Evolutionary conservation across 2,888 invertebrate species (phyloP), one percentile per base, ranked within the genome.

Genomic region (Sipha maydis): DNA sequence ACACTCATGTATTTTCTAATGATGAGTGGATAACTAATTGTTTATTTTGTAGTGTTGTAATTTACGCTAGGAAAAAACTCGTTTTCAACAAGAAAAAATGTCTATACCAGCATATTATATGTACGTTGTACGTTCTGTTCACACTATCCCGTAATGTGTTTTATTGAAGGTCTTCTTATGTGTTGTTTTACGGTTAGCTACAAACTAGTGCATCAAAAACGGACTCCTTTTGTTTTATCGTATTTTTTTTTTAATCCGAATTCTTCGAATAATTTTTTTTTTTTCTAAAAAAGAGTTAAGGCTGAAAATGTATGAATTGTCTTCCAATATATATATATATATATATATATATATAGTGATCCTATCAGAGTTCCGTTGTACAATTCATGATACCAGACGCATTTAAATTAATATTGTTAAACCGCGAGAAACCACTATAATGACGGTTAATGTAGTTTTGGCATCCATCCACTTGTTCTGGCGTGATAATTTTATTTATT

Each of bases 401-500:
- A 73, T 38, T 38, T 61, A 75, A 84, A 75, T 75, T 56, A 76
- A 38, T 61, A 76, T 76, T 61, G 75, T 84, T 41, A 61, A 21
- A 56, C 41, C 38, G 56, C 61, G 75, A 84, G 75, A 77, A 77
- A 77, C 67, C 76, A 48, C 41, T 67, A n/a, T 69, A 85, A 85
- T 67, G 76, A 85, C 41, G 38, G 84, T 84, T 84, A 76, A 84
- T 84, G 41, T 67, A 28, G 67, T 85, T 67, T 77, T 85, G 84
- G 76, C 84, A 77, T 85, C 25, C 4, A 9, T 85, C 77, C 77
- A 85, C 34, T 67, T 48, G n/a, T 67, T 85, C 67, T 25, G n/a
- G 67, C 67, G 31, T 77, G 48, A 67, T 77, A 67, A 77, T 85
- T 67, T 67, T 85, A 85, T 85, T 85, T 85, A 67, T 85, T 31